These are phyloP conservation scores for Tetrao urogallus DNA, from an alignment of 2,113 vertebrate species.

Conservation along the genomic window DNA sequence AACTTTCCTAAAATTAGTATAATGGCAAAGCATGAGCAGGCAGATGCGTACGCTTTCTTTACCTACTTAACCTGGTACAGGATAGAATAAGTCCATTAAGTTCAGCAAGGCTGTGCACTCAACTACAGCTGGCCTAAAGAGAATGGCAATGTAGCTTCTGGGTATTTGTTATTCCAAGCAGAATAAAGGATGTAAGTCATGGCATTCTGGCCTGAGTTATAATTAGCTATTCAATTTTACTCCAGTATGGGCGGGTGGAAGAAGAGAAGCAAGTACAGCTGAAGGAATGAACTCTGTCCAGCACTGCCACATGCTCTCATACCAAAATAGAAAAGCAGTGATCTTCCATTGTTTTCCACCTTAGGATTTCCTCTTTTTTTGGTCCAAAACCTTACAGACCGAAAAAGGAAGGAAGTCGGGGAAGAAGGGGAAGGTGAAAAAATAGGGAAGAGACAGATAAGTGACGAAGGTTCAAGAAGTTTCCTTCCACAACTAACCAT, in stretches of 20 bases:
- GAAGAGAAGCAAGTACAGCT: constrained; percentile 7
- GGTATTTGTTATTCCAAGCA: constrained; percentile 35
- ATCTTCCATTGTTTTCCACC: constrained; percentile 36
- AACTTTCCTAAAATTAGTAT: neutral
- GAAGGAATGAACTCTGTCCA: neutral
- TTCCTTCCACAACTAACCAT: constrained; percentile 33
- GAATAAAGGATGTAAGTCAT: constrained; percentile 44
- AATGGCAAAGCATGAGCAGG: neutral
- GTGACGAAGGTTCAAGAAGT: constrained; percentile 32
- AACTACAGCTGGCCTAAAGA: neutral
- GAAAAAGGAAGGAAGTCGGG: constrained; percentile 47
- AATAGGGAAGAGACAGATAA: constrained; percentile 53
- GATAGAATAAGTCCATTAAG: neutral
- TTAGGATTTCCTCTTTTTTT: constrained; percentile 62
- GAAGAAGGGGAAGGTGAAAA: neutral
- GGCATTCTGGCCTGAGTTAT: constrained; percentile 49
- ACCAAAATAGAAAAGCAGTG: neutral
- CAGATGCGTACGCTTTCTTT: neutral
- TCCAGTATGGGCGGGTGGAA: neutral
- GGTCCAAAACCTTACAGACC: neutral
- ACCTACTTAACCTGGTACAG: neutral
- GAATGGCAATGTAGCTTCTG: neutral
- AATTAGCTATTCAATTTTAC: constrained; percentile 47
- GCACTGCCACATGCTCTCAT: neutral
- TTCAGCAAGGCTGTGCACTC: neutral